phyloP scores from a whole-genome alignment of 2,888 invertebrate species.

The Drosophila histrio region DNA sequence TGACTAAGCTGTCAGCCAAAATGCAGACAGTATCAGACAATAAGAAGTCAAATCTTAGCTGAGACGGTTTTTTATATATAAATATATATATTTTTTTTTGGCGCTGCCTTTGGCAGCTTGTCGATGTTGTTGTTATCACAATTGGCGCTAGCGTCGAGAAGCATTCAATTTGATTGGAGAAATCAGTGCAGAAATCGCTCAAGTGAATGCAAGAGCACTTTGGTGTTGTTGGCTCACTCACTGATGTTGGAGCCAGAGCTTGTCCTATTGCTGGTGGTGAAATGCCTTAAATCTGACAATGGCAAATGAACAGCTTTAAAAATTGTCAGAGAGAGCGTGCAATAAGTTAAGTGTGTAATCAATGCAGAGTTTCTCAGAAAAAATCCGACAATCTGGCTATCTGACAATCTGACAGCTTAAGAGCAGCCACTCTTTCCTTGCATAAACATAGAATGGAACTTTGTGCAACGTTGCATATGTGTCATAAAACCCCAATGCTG shows the following conservation, averaged over 20 bases:
- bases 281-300: conserved; percentile 9
- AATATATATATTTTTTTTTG: conserved; percentile 21
- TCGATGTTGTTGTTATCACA: conserved; percentile 18
- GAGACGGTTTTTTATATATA: conserved; percentile 14
- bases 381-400: conserved; percentile 25
- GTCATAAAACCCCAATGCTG: conserved; percentile 51
- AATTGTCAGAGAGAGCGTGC: not conserved
- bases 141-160: conserved; percentile 32
- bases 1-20: conserved; percentile 68
- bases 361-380: conserved; percentile 24
- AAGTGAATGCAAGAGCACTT: conserved; percentile 42
- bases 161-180: conserved; percentile 57
- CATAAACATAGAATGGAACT: conserved; percentile 14
- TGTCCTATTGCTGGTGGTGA: not conserved
- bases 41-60: conserved; percentile 35
- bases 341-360: conserved; percentile 25
- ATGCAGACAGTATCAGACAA: conserved; percentile 58
- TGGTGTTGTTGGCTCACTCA: not conserved
- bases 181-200: conserved; percentile 37
- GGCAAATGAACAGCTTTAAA: conserved; percentile 32
- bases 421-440: conserved; percentile 27
- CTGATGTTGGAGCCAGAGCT: not conserved
- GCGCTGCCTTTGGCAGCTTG: conserved; percentile 41
- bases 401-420: conserved; percentile 35
- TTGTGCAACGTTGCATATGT: conserved; percentile 62